Percentiles rank a stretch among this genome's conserved stretches.
Evolutionary conservation across 2,888 invertebrate species (phyloP).

Genomic region (Pseudococcus longispinus): DNA sequence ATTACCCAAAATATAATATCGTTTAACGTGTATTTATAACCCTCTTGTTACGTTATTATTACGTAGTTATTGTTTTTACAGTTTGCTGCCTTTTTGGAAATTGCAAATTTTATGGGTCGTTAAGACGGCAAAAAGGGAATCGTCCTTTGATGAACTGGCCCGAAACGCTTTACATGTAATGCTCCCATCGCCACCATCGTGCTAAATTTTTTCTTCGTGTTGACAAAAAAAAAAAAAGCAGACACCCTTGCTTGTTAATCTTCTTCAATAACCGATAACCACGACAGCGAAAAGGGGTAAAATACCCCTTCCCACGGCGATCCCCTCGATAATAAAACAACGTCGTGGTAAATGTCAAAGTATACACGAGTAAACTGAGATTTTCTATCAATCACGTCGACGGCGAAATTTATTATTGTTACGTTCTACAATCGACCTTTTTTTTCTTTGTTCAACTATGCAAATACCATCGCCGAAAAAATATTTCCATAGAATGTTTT

Average conservation of each 20-base stretch:
- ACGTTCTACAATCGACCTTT: constrained; percentile 6
- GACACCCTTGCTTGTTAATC: not conserved
- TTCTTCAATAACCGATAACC: constrained; percentile 32
- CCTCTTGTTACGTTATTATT: constrained; percentile 43
- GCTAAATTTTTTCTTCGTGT: not conserved
- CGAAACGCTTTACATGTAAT: not conserved
- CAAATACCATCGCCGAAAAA: not conserved
- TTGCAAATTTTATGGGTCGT: constrained; percentile 35
- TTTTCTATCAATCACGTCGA: constrained; percentile 32
- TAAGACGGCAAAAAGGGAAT: constrained; percentile 15
- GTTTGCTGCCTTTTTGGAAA: constrained; percentile 32
- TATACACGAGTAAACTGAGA: not conserved
- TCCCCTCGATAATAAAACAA: not conserved
- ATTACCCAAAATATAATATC: constrained; percentile 44
- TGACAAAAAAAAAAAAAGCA: not conserved
- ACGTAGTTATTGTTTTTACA: constrained; percentile 40
- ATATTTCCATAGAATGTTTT: not conserved
- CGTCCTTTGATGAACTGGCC: not conserved
- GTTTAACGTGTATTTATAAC: constrained; percentile 45
- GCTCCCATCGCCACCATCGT: not conserved
- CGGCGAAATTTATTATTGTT: not conserved
- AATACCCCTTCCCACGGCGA: not conserved
- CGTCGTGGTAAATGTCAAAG: not conserved
- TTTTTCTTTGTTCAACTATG: not conserved
- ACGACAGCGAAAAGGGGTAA: not conserved